These are phyloP conservation scores for Nycticorax nycticorax DNA, from an alignment of 2,113 vertebrate genomes.

Conservation along the genomic window DNA sequence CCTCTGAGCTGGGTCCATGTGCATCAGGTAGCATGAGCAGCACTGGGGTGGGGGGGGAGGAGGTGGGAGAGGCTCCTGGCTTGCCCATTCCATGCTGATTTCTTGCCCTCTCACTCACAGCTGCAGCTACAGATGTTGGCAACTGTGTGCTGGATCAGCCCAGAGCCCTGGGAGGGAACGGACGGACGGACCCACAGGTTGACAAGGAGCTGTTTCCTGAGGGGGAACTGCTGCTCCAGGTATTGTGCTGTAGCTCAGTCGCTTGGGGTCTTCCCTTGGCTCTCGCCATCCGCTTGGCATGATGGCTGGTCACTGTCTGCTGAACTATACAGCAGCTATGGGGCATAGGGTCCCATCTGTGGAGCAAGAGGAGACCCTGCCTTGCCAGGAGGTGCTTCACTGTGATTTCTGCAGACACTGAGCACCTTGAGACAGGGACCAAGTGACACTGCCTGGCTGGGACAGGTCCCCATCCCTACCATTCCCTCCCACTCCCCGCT, in stretches of 20 bases:
- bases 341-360: background rate
- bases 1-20: fast-evolving
- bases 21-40: background rate
- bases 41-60: background rate
- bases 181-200: background rate
- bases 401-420: background rate
- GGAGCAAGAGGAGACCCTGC: background rate
- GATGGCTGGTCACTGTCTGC: background rate
- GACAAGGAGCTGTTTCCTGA: slow-evolving; percentile 74
- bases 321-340: background rate
- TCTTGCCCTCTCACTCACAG: slow-evolving; percentile 49
- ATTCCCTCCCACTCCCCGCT: background rate
- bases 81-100: background rate
- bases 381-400: background rate
- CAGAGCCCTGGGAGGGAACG: slow-evolving; percentile 2
- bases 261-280: background rate
- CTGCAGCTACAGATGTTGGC: slow-evolving; percentile 54
- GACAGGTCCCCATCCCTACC: background rate
- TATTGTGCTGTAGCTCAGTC: background rate
- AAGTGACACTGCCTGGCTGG: background rate
- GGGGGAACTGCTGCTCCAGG: slow-evolving; percentile 84
- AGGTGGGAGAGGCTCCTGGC: background rate
- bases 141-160: background rate
- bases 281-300: fast-evolving
- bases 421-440: background rate